A percentile compares a stretch with the other conserved stretches of the same genome.
phyloP scores from a whole-genome alignment of 1,140 invertebrate genomes.

The Conus betulinus region DNA sequence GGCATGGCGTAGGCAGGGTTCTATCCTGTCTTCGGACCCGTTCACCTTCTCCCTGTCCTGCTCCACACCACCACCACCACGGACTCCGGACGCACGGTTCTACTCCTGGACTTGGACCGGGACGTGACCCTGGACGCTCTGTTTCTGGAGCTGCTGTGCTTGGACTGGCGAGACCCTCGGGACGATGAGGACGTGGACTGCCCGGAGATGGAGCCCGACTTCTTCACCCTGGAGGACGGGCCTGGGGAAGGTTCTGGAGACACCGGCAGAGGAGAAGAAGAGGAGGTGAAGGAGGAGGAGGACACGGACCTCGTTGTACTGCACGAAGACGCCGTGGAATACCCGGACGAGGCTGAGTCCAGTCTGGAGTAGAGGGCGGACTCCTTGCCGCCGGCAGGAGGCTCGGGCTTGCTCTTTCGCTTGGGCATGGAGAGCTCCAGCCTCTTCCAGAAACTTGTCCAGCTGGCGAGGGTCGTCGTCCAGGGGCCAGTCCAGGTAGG shows the following conservation, averaged over 20 bases:
- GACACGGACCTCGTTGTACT: neutral
- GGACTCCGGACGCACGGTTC: neutral
- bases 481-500: conserved; percentile 67
- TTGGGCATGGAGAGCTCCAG: conserved; percentile 67
- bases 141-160: neutral
- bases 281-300: neutral
- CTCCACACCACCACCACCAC: neutral
- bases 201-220: neutral
- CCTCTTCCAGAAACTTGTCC: conserved; percentile 65
- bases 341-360: neutral
- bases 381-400: neutral
- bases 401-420: conserved; percentile 38
- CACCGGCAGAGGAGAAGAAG: neutral
- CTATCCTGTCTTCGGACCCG: neutral
- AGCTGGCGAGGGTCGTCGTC: conserved; percentile 52
- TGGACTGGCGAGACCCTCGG: neutral
- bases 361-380: neutral
- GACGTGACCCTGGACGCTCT: neutral
- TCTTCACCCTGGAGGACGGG: neutral
- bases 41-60: neutral
- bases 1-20: too few species aligned
- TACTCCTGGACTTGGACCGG: neutral
- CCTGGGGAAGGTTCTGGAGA: neutral
- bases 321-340: neutral
- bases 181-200: neutral